These are phyloP conservation scores for Drosophila percnosoma DNA, from an alignment of 2,888 invertebrate species.

Conservation along the genomic window DNA sequence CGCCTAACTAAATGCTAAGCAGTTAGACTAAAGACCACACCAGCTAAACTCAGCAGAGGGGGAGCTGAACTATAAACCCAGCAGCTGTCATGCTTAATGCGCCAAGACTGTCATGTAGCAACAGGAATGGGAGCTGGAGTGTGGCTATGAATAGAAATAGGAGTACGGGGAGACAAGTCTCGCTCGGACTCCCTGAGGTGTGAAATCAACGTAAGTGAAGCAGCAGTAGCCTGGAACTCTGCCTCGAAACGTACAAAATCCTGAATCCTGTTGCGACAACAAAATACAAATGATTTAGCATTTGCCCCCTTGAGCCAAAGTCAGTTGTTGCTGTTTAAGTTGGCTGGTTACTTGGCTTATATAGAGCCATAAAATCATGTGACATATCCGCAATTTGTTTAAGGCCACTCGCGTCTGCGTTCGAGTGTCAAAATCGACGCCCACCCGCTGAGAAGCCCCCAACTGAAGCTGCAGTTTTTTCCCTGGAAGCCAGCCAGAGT, in stretches of 20 bases:
- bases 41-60: neutral
- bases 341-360: conserved; percentile 17
- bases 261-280: conserved; percentile 70
- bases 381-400: conserved; percentile 81
- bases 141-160: neutral
- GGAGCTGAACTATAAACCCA: neutral
- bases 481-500: conserved; percentile 64
- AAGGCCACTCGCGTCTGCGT: conserved; percentile 58
- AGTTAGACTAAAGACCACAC: conserved; percentile 34
- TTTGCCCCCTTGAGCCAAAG: conserved; percentile 53
- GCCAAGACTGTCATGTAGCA: conserved; percentile 40
- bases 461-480: conserved; percentile 37
- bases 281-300: conserved; percentile 74
- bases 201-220: conserved; percentile 74
- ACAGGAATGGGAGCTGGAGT: conserved; percentile 8
- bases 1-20: conserved; percentile 34
- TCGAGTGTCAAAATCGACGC: conserved; percentile 77
- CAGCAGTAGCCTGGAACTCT: conserved; percentile 47
- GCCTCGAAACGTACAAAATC: conserved; percentile 24
- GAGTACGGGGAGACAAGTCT: conserved; percentile 5
- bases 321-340: conserved; percentile 2
- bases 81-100: conserved; percentile 42
- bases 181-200: conserved; percentile 76
- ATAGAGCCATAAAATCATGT: conserved; percentile 74
- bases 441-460: conserved; percentile 64